These are phyloP conservation scores for Graptemys geographica DNA, from an alignment of 2,797 vertebrate genomes.

Conservation along the genomic window DNA sequence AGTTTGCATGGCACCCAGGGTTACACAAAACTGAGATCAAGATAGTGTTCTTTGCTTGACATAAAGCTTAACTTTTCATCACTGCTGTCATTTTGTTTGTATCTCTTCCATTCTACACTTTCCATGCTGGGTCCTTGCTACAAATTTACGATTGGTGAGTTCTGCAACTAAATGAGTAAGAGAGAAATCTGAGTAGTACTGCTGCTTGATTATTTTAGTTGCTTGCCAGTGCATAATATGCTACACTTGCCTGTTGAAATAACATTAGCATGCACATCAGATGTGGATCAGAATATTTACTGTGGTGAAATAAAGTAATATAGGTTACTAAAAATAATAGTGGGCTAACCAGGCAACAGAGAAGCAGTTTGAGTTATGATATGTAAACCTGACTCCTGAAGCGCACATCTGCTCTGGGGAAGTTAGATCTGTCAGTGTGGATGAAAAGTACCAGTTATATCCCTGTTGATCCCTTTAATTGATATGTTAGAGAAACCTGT, in stretches of 20 bases:
- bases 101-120: conserved; percentile 85
- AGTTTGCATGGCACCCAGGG: conserved; percentile 78
- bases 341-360: not conserved
- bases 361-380: conserved; percentile 33
- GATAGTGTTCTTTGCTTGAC: conserved; percentile 79
- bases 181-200: conserved; percentile 68
- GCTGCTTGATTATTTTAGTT: conserved; percentile 78
- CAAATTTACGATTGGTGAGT: conserved; percentile 98
- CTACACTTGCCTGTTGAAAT: conserved; percentile 42
- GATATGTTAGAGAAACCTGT: not conserved
- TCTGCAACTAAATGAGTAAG: conserved; percentile 78
- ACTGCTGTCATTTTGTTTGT: conserved; percentile 88
- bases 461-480: conserved; percentile 61
- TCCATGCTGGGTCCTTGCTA: conserved; percentile 93
- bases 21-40: conserved; percentile 64
- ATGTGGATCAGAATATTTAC: conserved; percentile 63
- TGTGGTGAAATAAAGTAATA: not conserved
- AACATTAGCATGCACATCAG: conserved; percentile 63
- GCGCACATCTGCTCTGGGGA: not conserved
- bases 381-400: conserved; percentile 12
- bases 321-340: not conserved
- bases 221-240: conserved; percentile 78
- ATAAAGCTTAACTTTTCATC: conserved; percentile 84
- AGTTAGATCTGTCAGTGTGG: conserved; percentile 8
- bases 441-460: conserved; percentile 36